Evolutionary conservation across 2,888 invertebrate genomes (phyloP).

Genomic region (Erebia palarica): DNA sequence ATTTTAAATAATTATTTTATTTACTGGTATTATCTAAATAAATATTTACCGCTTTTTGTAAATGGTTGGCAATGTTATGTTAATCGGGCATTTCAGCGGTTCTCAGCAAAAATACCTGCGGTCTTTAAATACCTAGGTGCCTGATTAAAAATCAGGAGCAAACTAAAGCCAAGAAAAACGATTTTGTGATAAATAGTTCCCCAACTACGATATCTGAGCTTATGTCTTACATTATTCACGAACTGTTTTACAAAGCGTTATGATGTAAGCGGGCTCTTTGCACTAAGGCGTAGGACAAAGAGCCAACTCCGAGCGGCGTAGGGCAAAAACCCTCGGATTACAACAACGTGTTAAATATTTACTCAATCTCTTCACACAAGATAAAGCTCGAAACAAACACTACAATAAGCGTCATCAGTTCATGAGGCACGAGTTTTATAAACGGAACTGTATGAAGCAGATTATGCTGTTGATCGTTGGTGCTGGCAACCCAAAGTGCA

Average conservation of each 20-base stretch:
- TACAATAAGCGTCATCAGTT: background rate
- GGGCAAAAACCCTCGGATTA: constrained; percentile 70
- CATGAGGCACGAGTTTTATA: background rate
- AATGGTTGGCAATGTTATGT: too few species aligned
- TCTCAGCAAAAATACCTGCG: too few species aligned
- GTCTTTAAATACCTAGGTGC: too few species aligned
- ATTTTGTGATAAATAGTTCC: background rate
- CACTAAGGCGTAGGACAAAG: constrained; percentile 63
- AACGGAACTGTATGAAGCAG: background rate
- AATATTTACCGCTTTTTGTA: too few species aligned
- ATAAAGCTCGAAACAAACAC: background rate
- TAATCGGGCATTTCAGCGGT: too few species aligned
- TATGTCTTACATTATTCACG: constrained; percentile 24
- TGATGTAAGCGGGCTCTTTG: constrained; percentile 32
- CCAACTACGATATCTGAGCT: constrained; percentile 6
- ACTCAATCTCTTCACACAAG: constrained; percentile 57
- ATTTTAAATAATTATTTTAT: too few species aligned
- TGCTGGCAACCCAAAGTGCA: too few species aligned
- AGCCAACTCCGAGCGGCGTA: constrained; percentile 36
- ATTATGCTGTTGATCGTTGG: too few species aligned
- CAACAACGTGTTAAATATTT: constrained; percentile 70
- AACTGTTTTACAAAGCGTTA: constrained; percentile 28
- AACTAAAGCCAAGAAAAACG: background rate
- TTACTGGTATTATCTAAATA: too few species aligned
- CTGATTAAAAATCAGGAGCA: background rate